Conservation (phyloP, 2,888 invertebrate species). For the Orthosia gracilis region DNA sequence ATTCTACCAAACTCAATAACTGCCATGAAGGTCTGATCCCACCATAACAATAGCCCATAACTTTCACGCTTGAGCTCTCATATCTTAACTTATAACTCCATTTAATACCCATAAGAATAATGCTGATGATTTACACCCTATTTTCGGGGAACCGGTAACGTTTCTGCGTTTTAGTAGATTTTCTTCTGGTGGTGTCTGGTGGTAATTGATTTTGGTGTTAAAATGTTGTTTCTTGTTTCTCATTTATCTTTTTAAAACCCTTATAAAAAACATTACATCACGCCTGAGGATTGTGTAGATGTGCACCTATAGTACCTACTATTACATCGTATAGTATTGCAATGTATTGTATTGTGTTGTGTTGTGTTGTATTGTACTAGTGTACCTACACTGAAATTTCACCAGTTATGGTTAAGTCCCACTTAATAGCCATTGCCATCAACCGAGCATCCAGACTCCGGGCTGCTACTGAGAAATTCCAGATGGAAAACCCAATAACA, state of each 20-base stretch:
- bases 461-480: too few species aligned
- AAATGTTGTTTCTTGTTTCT: not conserved
- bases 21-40: constrained; percentile 19
- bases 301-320: too few species aligned
- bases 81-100: constrained; percentile 48
- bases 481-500: too few species aligned
- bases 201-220: constrained; percentile 17
- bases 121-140: constrained; percentile 49
- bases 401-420: too few species aligned
- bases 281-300: too few species aligned
- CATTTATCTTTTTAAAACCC: not conserved
- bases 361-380: too few species aligned
- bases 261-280: too few species aligned
- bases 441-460: too few species aligned
- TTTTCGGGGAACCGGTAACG: constrained; percentile 15
- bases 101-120: constrained; percentile 60
- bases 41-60: constrained; percentile 41
- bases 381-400: too few species aligned
- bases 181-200: not conserved
- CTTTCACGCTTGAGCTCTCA: constrained; percentile 17
- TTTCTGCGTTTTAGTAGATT: constrained; percentile 27
- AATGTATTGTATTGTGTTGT: too few species aligned
- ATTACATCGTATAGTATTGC: too few species aligned
- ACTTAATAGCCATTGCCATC: too few species aligned
- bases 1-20: constrained; percentile 28